Base-by-base conservation (phyloP, 2,888 invertebrate genomes). In the Callyntrura guangdongensis region DNA sequence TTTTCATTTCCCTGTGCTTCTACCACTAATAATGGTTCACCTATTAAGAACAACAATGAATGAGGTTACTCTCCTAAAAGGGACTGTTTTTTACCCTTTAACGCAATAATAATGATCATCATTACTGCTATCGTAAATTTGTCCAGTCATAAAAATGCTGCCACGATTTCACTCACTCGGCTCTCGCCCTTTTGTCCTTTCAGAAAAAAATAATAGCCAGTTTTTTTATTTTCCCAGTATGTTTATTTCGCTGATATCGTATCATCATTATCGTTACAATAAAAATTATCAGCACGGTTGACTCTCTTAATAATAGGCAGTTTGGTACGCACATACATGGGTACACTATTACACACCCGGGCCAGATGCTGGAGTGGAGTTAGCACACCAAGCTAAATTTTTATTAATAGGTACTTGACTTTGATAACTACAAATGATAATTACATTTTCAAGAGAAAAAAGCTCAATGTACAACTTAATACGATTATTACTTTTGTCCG, bases 51-150 rank as follows among this genome's bases (percentile, higher is more conserved):
- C 6, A 64, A 36, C 27, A 69, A 14, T 27, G 20, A 22, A 14
- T 9, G 20, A 22, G 9, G 77, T n/a, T 69, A 17, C 20, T 49
- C 12, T n/a, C 6, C 6, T 4, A 36, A 36, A 36, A 36, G 3
- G 36, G 36, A 4, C 36, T 4, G 36, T 36, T 36, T 27, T 74
- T 74, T 45, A 1, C 0, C 11, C 27, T 59, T 79, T 79, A 25
- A 79, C 79, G 79, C 56, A 56, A 79, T 79, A 79, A 86, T 69
- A 74, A 53, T 22, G 64, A 84, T 89, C 56, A 83, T 83, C 22
- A 67, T 85, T 77, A 53, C 77, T 36, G 85, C 85, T 77, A 77
- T 85, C 84, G 49, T 89, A 85, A 89, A 89, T 89, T 89, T 84
- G 89, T 89, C 64, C 45, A 49, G 67, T 36, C 74, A 83, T 89